Evolutionary conservation across 2,888 invertebrate species (phyloP).

Genomic region (Autographa pulchrina): DNA sequence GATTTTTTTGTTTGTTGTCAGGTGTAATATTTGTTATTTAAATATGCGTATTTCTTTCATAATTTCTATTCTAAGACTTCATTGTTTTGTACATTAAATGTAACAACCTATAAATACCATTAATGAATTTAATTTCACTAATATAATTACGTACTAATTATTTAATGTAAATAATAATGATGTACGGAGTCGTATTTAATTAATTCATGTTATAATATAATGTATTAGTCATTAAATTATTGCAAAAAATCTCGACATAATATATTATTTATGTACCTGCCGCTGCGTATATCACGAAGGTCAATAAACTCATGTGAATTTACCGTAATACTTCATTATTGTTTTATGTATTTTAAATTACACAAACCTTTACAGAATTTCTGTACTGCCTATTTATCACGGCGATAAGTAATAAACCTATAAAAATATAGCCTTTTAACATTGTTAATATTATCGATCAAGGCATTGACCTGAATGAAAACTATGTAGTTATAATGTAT

Average conservation of each 20-base stretch:
- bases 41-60: no score
- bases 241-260: not conserved
- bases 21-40: no score
- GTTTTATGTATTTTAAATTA: conserved; percentile 5
- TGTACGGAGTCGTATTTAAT: not conserved
- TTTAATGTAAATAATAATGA: not conserved
- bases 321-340: not conserved
- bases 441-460: not conserved
- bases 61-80: not conserved
- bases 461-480: conserved; percentile 1
- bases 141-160: not conserved
- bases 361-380: not conserved
- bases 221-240: conserved; percentile 27
- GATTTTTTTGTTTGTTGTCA: no score
- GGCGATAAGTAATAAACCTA: not conserved
- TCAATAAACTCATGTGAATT: conserved; percentile 3
- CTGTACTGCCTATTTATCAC: not conserved
- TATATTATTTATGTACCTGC: not conserved
- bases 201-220: not conserved
- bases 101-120: not conserved
- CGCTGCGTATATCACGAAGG: not conserved
- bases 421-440: not conserved
- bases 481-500: not conserved
- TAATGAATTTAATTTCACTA: not conserved
- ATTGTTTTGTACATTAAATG: no score